These are phyloP conservation scores for Lemur catta DNA, from an alignment of 2,797 vertebrate species.

Conservation along the genomic window DNA sequence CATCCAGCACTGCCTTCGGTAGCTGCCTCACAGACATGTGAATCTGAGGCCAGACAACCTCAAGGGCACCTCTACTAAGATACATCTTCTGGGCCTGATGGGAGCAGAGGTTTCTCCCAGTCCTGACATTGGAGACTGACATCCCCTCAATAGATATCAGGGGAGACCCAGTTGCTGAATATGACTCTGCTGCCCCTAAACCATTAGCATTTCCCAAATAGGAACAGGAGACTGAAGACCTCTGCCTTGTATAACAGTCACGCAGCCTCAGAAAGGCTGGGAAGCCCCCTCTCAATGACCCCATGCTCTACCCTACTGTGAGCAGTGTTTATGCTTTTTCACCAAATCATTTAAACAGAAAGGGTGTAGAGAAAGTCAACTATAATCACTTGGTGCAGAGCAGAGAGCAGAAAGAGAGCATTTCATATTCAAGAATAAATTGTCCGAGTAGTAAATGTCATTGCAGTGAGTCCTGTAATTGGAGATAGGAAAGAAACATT, in stretches of 20 bases:
- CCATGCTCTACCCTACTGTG: not conserved
- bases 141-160: not conserved
- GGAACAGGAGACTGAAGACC: not conserved
- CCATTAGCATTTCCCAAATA: slow-evolving; percentile 55
- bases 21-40: not conserved
- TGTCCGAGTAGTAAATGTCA: slow-evolving; percentile 47
- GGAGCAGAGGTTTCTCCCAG: not conserved
- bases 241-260: not conserved
- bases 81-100: not conserved
- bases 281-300: not conserved
- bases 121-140: not conserved
- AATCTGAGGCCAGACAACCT: not conserved
- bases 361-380: slow-evolving; percentile 10
- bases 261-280: not conserved
- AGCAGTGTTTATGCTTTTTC: not conserved
- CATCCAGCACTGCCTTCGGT: not conserved
- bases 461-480: not conserved
- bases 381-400: slow-evolving; percentile 4
- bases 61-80: slow-evolving; percentile 48
- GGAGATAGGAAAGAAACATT: not conserved
- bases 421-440: slow-evolving; percentile 57
- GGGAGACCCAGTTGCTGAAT: not conserved
- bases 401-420: not conserved
- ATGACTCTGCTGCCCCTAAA: slow-evolving; percentile 16
- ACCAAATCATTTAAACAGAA: slow-evolving; percentile 21